These are phyloP conservation scores for Operophtera brumata DNA, from an alignment of 2,888 invertebrate species.

Conservation along the genomic window DNA sequence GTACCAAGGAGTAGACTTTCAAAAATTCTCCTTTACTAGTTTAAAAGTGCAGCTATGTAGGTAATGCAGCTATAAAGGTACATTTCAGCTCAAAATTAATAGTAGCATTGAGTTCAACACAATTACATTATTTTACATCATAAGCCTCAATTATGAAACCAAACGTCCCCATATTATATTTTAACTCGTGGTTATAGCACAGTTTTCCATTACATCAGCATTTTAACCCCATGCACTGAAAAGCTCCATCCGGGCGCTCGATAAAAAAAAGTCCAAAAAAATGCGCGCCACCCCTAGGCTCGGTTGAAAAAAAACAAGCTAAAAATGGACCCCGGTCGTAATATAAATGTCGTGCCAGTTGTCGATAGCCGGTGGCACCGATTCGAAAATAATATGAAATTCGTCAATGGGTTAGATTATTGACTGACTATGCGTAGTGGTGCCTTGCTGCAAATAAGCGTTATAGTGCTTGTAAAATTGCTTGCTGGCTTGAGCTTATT, in stretches of 20 bases:
- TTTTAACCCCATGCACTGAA: conserved; percentile 64
- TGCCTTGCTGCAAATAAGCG: conserved; percentile 1
- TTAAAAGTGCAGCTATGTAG: too few relatives aligned
- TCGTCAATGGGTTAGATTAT: conserved; percentile 18
- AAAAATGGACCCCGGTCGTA: conserved; percentile 73
- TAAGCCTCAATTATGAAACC: background rate
- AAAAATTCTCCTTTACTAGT: too few relatives aligned
- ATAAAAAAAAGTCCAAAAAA: conserved; percentile 64
- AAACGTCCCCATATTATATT: background rate
- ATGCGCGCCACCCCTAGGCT: conserved; percentile 72
- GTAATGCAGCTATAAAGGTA: too few relatives aligned
- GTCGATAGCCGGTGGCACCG: conserved; percentile 60
- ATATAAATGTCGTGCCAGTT: conserved; percentile 76
- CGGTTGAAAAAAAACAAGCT: conserved; percentile 68
- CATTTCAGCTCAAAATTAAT: background rate
- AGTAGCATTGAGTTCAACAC: background rate
- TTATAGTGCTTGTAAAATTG: too few relatives aligned
- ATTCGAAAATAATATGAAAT: conserved; percentile 24
- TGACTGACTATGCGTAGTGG: background rate
- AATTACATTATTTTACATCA: background rate
- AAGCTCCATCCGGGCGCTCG: conserved; percentile 57
- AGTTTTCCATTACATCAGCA: conserved; percentile 54
- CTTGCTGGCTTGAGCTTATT: too few relatives aligned
- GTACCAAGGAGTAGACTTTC: too few relatives aligned
- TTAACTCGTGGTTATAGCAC: conserved; percentile 14